These are phyloP conservation scores for Ptiloglossa arizonensis DNA, from an alignment of 1,140 invertebrate species.

Conservation along the genomic window DNA sequence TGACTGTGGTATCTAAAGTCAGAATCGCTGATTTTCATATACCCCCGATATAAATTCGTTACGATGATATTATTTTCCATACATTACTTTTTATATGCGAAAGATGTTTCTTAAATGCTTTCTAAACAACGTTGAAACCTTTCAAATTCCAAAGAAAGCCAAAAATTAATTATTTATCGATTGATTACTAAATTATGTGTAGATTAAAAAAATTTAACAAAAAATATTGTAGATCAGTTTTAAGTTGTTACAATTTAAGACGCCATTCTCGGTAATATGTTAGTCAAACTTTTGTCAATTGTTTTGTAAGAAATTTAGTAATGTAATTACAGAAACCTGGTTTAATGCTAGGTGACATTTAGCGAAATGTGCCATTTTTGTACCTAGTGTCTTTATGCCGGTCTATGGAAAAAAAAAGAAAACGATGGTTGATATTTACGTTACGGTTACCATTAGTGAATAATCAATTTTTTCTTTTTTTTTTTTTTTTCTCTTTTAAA, in stretches of 20 bases:
- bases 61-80: constrained; percentile 10
- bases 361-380: constrained; percentile 42
- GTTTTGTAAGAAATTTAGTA: constrained; percentile 6
- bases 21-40: constrained; percentile 16
- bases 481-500: constrained; percentile 12
- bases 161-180: constrained; percentile 24
- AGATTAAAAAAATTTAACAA: background rate
- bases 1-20: background rate
- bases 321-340: background rate
- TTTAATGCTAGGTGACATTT: constrained; percentile 14
- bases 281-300: constrained; percentile 32
- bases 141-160: constrained; percentile 22
- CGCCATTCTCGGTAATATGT: background rate
- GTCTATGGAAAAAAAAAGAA: background rate
- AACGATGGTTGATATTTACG: constrained; percentile 5
- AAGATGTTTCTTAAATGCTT: background rate
- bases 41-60: background rate
- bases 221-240: background rate
- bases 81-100: background rate
- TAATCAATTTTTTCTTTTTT: constrained; percentile 7
- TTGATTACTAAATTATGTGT: background rate
- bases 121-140: background rate
- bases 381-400: constrained; percentile 34
- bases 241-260: background rate
- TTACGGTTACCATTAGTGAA: constrained; percentile 46